Conservation (phyloP, 64 coral and sea anemone genomes). For the Catalaphyllia jardinei region DNA sequence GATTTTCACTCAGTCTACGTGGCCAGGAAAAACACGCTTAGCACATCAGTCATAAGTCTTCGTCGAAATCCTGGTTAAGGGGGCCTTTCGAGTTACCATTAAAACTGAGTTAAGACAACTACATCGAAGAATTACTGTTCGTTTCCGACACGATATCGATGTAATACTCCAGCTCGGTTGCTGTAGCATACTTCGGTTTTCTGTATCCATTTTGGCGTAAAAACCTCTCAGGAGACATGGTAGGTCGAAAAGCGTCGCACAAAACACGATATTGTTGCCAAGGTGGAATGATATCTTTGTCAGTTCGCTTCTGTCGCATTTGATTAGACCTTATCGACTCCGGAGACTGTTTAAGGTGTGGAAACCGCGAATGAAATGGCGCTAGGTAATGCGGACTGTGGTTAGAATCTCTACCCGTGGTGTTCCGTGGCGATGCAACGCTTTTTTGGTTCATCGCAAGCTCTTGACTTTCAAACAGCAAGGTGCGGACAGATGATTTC, state of each 20-base stretch:
- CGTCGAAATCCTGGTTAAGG: too few relatives aligned
- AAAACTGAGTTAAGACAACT: not conserved
- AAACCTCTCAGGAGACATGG: not conserved
- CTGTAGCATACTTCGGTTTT: conserved; percentile 19
- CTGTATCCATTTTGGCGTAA: not conserved
- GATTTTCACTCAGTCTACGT: too few relatives aligned
- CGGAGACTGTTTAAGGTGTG: conserved; percentile 4
- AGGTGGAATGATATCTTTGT: not conserved
- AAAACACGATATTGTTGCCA: conserved; percentile 32
- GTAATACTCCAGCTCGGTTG: conserved; percentile 14
- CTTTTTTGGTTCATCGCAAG: not conserved
- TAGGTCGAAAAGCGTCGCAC: conserved; percentile 22
- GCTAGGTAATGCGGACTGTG: not conserved
- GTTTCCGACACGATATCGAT: conserved; percentile 12
- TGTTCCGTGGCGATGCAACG: not conserved
- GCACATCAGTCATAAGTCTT: too few relatives aligned
- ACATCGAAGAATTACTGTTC: not conserved
- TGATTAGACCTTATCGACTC: not conserved
- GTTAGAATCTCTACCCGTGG: not conserved
- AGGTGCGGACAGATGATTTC: conserved; percentile 1
- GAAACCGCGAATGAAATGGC: not conserved
- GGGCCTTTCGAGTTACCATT: too few relatives aligned
- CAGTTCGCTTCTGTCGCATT: not conserved
- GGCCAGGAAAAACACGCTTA: too few relatives aligned
- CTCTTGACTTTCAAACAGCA: not conserved